Base-by-base conservation (phyloP, 2,888 invertebrate species). In the Oscheius sp. region DNA sequence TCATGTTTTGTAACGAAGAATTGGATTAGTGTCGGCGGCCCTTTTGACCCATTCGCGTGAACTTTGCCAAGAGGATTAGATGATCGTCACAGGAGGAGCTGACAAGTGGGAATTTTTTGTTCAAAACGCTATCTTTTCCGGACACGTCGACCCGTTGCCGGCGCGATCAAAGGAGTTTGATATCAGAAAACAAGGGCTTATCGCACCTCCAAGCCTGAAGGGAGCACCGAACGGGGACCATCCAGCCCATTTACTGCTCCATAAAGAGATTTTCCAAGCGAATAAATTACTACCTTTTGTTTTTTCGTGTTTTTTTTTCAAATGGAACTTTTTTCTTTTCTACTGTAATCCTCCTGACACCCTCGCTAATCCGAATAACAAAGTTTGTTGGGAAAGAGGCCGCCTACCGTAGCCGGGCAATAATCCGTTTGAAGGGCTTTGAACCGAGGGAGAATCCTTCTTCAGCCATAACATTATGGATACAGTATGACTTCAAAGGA, bases 171-270 rank as follows among this genome's bases (percentile, higher is more conserved):
- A 61, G 61, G 29, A 10, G n/a, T 17, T 31, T 29, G 61, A 27
- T 61, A 61, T 39, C 61, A 61, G 61, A 45, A 45, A 61, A 61
- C 61, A 61, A 23, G 45, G 61, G 61, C 61, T 61, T 61, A 61
- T 61, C 61, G 61, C 61, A 27, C 61, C 61, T 61, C 31, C 27
- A 39, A 15, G 17, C 8, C 33, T n/a, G 15, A 33, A 10, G n/a
- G 48, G 48, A 48, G 48, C 48, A 48, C 25, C 10, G 23, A 34
- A 23, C 33, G 34, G 12, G 12, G 55, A 55, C 34, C n/a, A 42
- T n/a, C 42, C 15, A 15, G 15, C 10, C 37, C 37, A 42, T 17
- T 42, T 42, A 17, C n/a, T n/a, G 12, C 42, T n/a, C 42, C 42
- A 33, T n/a, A 55, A 34, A 33, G 34, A 37, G 34, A 23, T 12